Conservation (phyloP, 2,797 vertebrate species). For the Neomorphus geoffroyi region DNA sequence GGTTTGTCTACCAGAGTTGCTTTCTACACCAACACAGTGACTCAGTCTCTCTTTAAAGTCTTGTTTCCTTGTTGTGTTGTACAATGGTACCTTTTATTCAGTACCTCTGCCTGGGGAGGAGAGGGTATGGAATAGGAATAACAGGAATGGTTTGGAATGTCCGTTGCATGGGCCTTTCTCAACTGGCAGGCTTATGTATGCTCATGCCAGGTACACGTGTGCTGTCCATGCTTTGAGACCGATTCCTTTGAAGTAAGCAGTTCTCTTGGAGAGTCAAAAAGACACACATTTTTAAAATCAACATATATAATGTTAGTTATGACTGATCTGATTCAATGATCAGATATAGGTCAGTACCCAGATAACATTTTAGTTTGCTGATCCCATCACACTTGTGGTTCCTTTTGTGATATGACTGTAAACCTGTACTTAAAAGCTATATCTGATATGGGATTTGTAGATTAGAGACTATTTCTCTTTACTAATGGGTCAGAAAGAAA, state of each 20-base stretch:
- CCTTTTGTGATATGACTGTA: not conserved
- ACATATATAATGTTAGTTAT: not conserved
- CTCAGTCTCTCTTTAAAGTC: not conserved
- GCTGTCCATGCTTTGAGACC: not conserved
- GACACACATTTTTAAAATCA: not conserved
- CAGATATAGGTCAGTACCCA: not conserved
- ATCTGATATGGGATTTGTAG: not conserved
- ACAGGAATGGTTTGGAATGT: not conserved
- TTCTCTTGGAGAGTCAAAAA: not conserved
- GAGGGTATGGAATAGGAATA: not conserved
- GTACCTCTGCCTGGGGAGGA: not conserved
- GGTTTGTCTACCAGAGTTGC: not conserved
- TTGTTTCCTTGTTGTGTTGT: not conserved
- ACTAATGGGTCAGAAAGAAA: conserved; percentile 1
- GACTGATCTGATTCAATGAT: not conserved
- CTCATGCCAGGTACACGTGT: accelerated
- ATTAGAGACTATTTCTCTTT: not conserved
- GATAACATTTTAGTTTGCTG: not conserved
- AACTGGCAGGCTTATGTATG: accelerated
- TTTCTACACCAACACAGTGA: not conserved
- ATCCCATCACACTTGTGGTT: not conserved
- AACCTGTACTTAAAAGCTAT: not conserved
- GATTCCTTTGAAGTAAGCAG: not conserved
- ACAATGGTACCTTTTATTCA: not conserved
- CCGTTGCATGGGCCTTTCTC: not conserved